Base-by-base conservation (phyloP, 2,888 invertebrate species). In the Galeruca laticollis region DNA sequence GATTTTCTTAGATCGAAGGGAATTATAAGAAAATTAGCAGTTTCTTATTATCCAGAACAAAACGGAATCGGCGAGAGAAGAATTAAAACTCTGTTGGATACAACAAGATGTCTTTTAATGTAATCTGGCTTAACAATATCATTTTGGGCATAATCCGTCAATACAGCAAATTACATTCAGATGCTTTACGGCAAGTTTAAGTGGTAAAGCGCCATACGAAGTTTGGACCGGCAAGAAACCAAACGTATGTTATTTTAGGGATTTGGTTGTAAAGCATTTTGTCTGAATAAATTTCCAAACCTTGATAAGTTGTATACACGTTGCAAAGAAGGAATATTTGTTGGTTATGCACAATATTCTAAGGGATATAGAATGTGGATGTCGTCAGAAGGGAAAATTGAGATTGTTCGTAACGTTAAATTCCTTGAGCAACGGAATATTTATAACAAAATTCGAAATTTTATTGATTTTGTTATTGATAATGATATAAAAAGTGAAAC, bases 111-210 rank as follows among this genome's bases (percentile, higher is more conserved):
- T n/a, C n/a, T n/a, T n/a, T 40, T 85, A 15, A 56, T 75, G 0
- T 69, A 82, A n/a, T 69, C 79, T 4, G 72, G 71, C 13, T 62
- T 81, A 18, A 73, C 77, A 21, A 20, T 70, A 21, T 57, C 13
- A 11, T 78, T 82, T 52, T 84, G 83, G 82, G 80, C 79, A 4
- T 83, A 84, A 68, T 83, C 83, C 2, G 73, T 82, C 10, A 73
- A 73, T 40, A 79, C 78, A 11, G 79, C 82, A 10, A 78, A 79
- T 35, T 82, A 82, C 60, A 60, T 83, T 84, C 63, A 66, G 83
- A 54, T 73, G 76, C 40, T 76, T 78, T n/a, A 77, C 79, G n/a
- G 78, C 54, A 47, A 68, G 65, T 5, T 54, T 77, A 6, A 47
- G 69, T 11, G 76, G 74, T 9, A 74, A 69, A 68, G 80, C 78